Evolutionary conservation across 2,113 vertebrate genomes (phyloP).

Genomic region (Myodes glareolus): DNA sequence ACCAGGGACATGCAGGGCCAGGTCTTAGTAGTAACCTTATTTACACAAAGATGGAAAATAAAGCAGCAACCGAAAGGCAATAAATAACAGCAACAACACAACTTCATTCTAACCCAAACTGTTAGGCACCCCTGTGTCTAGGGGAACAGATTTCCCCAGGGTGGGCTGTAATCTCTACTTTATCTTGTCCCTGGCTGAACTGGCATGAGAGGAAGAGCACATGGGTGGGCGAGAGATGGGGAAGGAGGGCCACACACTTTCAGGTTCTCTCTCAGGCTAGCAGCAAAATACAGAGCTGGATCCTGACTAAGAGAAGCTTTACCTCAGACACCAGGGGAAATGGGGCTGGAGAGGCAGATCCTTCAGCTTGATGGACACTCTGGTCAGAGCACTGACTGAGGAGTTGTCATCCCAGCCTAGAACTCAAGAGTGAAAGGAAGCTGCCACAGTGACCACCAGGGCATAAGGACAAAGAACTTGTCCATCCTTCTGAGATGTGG

Average conservation of each 20-base stretch:
- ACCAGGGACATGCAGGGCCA: accelerated
- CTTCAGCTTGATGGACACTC: accelerated
- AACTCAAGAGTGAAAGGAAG: not conserved
- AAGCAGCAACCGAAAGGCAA: not conserved
- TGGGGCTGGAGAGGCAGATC: too few relatives aligned
- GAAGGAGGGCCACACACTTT: not conserved
- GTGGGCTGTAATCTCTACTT: accelerated
- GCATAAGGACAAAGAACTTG: not conserved
- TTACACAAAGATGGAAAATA: not conserved
- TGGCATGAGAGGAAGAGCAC: accelerated
- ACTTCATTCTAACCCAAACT: accelerated
- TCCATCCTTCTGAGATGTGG: not conserved
- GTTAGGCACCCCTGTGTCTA: not conserved
- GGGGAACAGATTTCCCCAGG: accelerated
- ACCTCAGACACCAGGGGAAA: not conserved
- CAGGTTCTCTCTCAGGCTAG: too few relatives aligned
- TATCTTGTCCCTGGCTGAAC: not conserved
- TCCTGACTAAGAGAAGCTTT: not conserved
- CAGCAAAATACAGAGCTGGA: not conserved
- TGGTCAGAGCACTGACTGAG: not conserved
- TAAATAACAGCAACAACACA: not conserved
- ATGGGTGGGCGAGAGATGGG: not conserved
- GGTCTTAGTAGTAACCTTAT: not conserved
- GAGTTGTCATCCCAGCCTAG: not conserved
- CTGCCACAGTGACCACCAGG: accelerated